Conservation (phyloP, 2,113 vertebrate species). For the Megaceryle maxima region DNA sequence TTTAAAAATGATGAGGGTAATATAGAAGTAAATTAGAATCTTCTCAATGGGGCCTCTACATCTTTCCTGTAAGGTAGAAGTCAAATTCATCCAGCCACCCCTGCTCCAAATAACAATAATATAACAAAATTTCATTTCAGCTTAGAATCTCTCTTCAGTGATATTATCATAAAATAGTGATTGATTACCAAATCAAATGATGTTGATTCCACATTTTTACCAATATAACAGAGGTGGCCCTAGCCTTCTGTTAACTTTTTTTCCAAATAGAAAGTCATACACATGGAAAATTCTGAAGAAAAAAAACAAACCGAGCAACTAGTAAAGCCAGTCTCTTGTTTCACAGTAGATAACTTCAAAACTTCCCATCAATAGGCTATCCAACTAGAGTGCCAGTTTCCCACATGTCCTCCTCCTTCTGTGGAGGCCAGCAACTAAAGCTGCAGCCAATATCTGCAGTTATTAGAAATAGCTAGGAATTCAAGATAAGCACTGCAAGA, state of each 20-base stretch:
- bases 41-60: not conserved
- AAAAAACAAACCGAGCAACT: not conserved
- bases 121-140: not conserved
- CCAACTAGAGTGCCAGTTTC: not conserved
- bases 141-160: not conserved
- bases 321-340: not conserved
- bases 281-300: not conserved
- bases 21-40: not conserved
- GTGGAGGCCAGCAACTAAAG: not conserved
- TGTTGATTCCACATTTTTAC: not conserved
- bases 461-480: slow-evolving; percentile 1
- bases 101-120: not conserved
- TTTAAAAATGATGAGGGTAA: not conserved
- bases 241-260: not conserved
- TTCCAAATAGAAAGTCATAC: not conserved
- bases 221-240: not conserved
- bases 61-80: not conserved
- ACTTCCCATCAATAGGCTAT: not conserved
- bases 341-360: not conserved
- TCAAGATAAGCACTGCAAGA: slow-evolving; percentile 3
- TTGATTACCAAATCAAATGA: not conserved
- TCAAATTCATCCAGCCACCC: not conserved
- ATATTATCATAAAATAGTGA: not conserved
- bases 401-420: not conserved
- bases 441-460: not conserved